A percentile compares a stretch with the other conserved stretches of the same genome.
Evolutionary conservation across 2,888 invertebrate genomes (phyloP).

Genomic region (Erebia aethiops): DNA sequence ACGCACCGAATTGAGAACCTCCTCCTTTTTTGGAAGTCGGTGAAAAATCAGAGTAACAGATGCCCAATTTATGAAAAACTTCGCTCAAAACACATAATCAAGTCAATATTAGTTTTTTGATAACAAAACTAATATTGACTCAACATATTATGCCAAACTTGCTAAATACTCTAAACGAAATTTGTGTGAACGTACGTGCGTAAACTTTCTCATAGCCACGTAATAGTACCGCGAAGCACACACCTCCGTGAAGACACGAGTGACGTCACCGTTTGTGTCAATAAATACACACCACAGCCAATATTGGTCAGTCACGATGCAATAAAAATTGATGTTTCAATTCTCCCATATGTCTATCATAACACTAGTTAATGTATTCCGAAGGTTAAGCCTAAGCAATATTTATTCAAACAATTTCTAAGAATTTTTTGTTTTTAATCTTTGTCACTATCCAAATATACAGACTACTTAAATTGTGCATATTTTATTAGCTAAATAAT

Average conservation of each 20-base stretch:
- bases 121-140: no score
- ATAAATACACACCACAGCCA: background rate
- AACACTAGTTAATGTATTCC: background rate
- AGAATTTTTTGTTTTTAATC: background rate
- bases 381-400: background rate
- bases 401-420: conserved; percentile 8
- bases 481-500: no score
- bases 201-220: conserved; percentile 10
- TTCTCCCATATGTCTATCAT: conserved; percentile 6
- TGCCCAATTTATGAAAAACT: background rate
- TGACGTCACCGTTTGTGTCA: conserved; percentile 9
- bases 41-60: background rate
- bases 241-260: conserved; percentile 8
- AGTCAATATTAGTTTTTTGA: conserved; percentile 3
- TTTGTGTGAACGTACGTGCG: background rate
- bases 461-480: no score
- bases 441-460: conserved; percentile 2
- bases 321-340: conserved; percentile 20
- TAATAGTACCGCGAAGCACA: background rate
- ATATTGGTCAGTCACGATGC: conserved; percentile 11
- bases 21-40: no score
- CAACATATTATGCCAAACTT: background rate
- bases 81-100: background rate
- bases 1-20: no score
- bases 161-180: conserved; percentile 2